These are phyloP conservation scores for Cheiracanthium punctorium DNA, from an alignment of 2,888 invertebrate genomes.

Conservation along the genomic window DNA sequence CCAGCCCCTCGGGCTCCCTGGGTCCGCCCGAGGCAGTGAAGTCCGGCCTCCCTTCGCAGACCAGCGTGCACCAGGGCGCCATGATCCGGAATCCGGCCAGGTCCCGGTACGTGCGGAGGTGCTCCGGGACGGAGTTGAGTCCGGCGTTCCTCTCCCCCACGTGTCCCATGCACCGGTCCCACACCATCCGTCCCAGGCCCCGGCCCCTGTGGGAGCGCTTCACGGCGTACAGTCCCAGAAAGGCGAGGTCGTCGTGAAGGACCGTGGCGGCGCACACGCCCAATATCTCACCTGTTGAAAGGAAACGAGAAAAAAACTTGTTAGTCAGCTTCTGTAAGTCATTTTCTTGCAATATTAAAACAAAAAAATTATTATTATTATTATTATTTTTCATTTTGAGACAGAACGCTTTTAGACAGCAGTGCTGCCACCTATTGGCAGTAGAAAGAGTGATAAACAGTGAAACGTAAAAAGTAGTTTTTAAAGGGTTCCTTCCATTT, in stretches of 20 bases:
- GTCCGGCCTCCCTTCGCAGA: constrained; percentile 43
- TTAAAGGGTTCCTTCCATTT: too few species aligned
- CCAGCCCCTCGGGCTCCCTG: constrained; percentile 34
- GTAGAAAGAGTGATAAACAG: too few species aligned
- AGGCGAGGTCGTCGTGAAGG: constrained; percentile 66
- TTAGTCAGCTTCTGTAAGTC: too few species aligned
- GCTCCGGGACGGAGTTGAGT: constrained; percentile 72
- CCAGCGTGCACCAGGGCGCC: constrained; percentile 43
- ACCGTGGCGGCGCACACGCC: constrained; percentile 71
- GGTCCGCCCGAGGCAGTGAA: background rate
- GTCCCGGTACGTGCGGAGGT: constrained; percentile 71
- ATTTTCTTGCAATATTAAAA: too few species aligned
- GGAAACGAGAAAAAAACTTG: too few species aligned
- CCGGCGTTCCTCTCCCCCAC: constrained; percentile 71
- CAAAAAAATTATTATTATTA: too few species aligned
- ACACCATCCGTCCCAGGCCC: constrained; percentile 71
- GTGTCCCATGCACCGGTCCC: constrained; percentile 70
- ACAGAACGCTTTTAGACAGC: too few species aligned
- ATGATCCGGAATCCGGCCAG: constrained; percentile 62
- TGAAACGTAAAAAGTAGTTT: too few species aligned
- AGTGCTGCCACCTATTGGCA: too few species aligned
- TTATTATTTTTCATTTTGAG: too few species aligned
- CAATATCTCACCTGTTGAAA: constrained; percentile 60
- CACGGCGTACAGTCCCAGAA: constrained; percentile 72
- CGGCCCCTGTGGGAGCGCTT: constrained; percentile 60